A percentile compares a stretch with the other conserved stretches of the same genome.
These are phyloP conservation scores for Python bivittatus DNA, from an alignment of 2,113 vertebrate genomes.

Conservation along the genomic window DNA sequence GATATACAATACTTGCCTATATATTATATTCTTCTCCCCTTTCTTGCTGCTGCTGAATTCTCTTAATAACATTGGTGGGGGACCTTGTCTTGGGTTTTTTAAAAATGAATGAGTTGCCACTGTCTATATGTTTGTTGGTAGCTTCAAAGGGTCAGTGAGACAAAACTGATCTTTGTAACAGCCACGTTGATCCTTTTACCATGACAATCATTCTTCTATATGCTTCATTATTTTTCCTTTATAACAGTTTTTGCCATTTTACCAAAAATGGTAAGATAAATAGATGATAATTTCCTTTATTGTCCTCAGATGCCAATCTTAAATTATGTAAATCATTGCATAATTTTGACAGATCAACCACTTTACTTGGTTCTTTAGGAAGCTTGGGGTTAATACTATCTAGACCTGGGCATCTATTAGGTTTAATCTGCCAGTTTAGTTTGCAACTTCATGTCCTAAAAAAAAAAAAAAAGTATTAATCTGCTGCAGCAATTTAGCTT, in stretches of 20 bases:
- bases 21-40: not conserved
- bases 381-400: not conserved
- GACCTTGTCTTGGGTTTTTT: not conserved
- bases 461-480: too few species aligned
- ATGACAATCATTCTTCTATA: not conserved
- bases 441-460: not conserved
- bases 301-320: not conserved
- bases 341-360: not conserved
- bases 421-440: not conserved
- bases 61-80: not conserved
- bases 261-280: not conserved
- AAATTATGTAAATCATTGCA: not conserved
- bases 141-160: not conserved
- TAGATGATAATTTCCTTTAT: not conserved
- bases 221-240: not conserved
- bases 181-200: not conserved
- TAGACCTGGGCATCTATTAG: not conserved
- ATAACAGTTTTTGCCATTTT: not conserved
- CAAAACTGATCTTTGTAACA: not conserved
- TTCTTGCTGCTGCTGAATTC: not conserved
- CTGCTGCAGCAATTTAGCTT: not conserved
- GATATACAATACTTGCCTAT: not conserved
- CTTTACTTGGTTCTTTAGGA: not conserved
- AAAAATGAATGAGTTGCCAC: not conserved
- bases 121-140: not conserved